phyloP scores from a whole-genome alignment of 2,113 vertebrate genomes.

The Ranitomeya imitator region DNA sequence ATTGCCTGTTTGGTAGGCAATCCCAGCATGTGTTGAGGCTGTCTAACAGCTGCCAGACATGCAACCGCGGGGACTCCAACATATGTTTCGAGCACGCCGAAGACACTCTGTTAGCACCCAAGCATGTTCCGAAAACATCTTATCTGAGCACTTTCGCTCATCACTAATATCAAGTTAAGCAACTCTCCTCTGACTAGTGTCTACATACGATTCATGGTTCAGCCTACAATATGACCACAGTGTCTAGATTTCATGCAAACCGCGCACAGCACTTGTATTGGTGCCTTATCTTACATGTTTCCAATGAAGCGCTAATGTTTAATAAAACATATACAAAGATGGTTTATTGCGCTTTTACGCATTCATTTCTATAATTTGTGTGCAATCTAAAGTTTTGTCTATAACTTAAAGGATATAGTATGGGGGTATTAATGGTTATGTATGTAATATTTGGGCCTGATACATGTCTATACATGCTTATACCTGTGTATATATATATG shows the following conservation, averaged over 20 bases:
- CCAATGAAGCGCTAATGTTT: neutral
- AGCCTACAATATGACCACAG: neutral
- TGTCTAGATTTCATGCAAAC: neutral
- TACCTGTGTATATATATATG: slow-evolving; percentile 6
- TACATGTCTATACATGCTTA: neutral
- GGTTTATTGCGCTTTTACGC: slow-evolving; percentile 2
- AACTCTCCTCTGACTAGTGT: too few species aligned
- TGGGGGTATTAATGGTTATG: neutral
- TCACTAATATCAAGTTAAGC: neutral
- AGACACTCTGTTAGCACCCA: too few species aligned
- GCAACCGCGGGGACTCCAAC: too few species aligned
- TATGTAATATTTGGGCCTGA: neutral
- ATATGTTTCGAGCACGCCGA: too few species aligned
- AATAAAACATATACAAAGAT: neutral
- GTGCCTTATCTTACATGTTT: neutral
- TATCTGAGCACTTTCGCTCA: too few species aligned
- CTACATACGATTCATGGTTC: neutral
- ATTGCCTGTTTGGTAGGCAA: too few species aligned
- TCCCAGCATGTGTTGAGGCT: too few species aligned
- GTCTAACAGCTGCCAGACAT: too few species aligned
- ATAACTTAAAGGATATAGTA: slow-evolving; percentile 4
- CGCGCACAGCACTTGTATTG: neutral
- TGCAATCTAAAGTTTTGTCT: slow-evolving; percentile 10
- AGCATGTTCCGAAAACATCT: too few species aligned
- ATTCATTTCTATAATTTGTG: neutral